Evolutionary conservation across 2,797 vertebrate genomes (phyloP).

Genomic region (Girardinus metallicus): DNA sequence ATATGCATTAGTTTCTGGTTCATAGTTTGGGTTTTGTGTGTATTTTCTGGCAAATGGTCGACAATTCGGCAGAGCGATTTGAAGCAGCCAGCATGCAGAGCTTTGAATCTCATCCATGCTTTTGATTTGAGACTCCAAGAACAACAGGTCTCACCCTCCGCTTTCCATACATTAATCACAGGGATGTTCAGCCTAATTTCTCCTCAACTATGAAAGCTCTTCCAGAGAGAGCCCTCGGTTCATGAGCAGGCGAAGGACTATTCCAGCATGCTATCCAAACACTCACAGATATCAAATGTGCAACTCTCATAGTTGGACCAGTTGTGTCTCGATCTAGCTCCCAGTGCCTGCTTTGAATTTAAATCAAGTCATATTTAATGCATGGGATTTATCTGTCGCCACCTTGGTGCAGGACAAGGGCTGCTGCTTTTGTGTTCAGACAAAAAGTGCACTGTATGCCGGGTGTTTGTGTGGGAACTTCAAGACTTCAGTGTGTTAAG

Average conservation of each 20-base stretch:
- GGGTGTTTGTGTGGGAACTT: slow-evolving; percentile 13
- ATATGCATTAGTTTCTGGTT: background rate
- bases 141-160: slow-evolving; percentile 56
- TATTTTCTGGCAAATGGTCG: slow-evolving; percentile 32
- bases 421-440: slow-evolving; percentile 25
- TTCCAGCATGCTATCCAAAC: slow-evolving; percentile 37
- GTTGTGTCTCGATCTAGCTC: slow-evolving; percentile 26
- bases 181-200: slow-evolving; percentile 61
- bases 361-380: slow-evolving; percentile 41
- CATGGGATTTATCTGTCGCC: slow-evolving; percentile 31
- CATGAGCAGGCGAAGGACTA: slow-evolving; percentile 12
- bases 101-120: slow-evolving; percentile 53
- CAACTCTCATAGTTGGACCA: slow-evolving; percentile 45
- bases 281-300: slow-evolving; percentile 45
- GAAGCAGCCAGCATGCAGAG: slow-evolving; percentile 30
- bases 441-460: slow-evolving; percentile 43
- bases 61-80: slow-evolving; percentile 23
- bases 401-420: slow-evolving; percentile 24
- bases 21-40: background rate
- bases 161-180: slow-evolving; percentile 69
- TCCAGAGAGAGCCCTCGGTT: slow-evolving; percentile 38
- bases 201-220: slow-evolving; percentile 37
- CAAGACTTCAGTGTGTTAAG: slow-evolving; percentile 6
- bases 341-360: slow-evolving; percentile 52
- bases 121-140: slow-evolving; percentile 65